A percentile compares a stretch with the other conserved stretches of the same genome.
Evolutionary conservation across 2,888 invertebrate genomes (phyloP).

Genomic region (Empis stercorea): DNA sequence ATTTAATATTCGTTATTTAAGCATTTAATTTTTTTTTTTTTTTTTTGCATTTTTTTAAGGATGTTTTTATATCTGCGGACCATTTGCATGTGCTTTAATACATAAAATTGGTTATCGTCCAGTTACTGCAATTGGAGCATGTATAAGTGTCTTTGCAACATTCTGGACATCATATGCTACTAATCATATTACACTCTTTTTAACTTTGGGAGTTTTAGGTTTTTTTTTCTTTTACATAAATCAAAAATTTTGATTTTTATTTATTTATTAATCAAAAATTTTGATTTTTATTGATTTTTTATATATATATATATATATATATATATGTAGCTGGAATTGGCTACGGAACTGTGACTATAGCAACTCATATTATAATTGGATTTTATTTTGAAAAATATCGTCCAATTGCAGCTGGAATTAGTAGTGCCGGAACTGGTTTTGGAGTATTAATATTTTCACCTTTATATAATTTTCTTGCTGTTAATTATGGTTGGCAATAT

Average conservation of each 20-base stretch:
- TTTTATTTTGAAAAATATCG: constrained; percentile 65
- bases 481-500: constrained; percentile 43
- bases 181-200: constrained; percentile 15
- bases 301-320: no score
- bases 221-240: no score
- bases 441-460: constrained; percentile 53
- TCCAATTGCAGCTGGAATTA: constrained; percentile 58
- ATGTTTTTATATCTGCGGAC: constrained; percentile 14
- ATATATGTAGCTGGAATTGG: constrained; percentile 45
- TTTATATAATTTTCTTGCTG: constrained; percentile 38
- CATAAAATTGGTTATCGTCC: constrained; percentile 28
- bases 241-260: not conserved
- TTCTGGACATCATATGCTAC: constrained; percentile 19
- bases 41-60: no score
- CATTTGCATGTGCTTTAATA: constrained; percentile 25
- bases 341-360: constrained; percentile 56
- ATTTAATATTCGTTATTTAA: no score
- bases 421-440: constrained; percentile 58
- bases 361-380: constrained; percentile 56
- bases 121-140: constrained; percentile 20
- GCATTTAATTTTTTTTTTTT: no score
- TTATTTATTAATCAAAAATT: no score
- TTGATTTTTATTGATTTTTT: no score
- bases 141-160: constrained; percentile 14
- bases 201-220: constrained; percentile 22